Percentiles rank a stretch among this genome's conserved stretches.
phyloP scores from a whole-genome alignment of 2,888 invertebrate genomes.

The Drosophila ustulata region DNA sequence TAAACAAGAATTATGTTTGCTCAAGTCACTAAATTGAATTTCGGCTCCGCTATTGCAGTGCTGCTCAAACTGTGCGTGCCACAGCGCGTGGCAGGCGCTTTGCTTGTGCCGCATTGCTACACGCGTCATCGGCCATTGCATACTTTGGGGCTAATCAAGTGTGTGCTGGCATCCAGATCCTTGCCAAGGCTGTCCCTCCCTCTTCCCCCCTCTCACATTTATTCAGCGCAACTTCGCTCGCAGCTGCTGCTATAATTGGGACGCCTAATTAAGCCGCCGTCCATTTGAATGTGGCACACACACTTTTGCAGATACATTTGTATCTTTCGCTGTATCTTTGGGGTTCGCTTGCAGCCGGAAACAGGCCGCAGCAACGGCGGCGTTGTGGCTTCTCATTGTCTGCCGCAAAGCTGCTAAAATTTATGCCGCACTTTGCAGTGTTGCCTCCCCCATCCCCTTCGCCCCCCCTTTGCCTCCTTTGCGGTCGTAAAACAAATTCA shows the following conservation, averaged over 20 bases:
- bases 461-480: background rate
- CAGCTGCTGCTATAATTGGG: background rate
- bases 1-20: constrained; percentile 57
- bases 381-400: constrained; percentile 51
- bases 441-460: constrained; percentile 3
- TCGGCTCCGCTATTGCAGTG: constrained; percentile 31
- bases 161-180: constrained; percentile 34
- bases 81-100: constrained; percentile 1
- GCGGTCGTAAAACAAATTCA: constrained; percentile 53
- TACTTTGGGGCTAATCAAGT: constrained; percentile 71
- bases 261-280: constrained; percentile 64
- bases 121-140: constrained; percentile 53
- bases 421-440: constrained; percentile 57
- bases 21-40: constrained; percentile 65
- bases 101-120: constrained; percentile 49
- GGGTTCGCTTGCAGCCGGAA: constrained; percentile 46
- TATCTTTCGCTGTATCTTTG: constrained; percentile 37
- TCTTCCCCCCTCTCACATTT: background rate
- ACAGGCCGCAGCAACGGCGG: constrained; percentile 21
- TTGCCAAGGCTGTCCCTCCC: background rate
- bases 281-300: constrained; percentile 24
- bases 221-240: background rate
- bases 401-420: constrained; percentile 53
- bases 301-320: constrained; percentile 37
- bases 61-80: constrained; percentile 48